Evolutionary conservation across 2,113 vertebrate genomes (phyloP).

Genomic region (Brachirus orientalis): DNA sequence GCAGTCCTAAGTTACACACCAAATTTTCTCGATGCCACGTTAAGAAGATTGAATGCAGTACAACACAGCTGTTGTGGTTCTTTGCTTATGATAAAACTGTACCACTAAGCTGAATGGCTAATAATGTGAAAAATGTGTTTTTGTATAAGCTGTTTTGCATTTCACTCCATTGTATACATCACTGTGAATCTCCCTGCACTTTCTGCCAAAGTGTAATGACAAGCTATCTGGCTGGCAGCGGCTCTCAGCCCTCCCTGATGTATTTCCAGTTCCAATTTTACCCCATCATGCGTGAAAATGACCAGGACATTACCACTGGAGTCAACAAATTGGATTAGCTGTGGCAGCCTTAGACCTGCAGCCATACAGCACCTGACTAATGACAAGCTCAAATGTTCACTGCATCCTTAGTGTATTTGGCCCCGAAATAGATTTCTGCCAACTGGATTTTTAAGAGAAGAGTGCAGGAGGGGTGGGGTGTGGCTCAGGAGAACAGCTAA

Average conservation of each 20-base stretch:
- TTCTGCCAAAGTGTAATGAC: neutral
- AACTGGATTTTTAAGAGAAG: constrained; percentile 14
- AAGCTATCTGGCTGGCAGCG: too few species aligned
- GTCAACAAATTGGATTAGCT: constrained; percentile 31
- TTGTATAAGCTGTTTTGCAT: neutral
- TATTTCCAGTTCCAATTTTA: neutral
- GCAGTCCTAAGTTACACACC: constrained; percentile 16
- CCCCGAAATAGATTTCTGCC: constrained; percentile 36
- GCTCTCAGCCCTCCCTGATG: neutral
- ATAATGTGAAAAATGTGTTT: constrained; percentile 2
- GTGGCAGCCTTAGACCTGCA: constrained; percentile 32
- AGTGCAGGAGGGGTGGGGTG: constrained; percentile 6
- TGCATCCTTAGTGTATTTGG: constrained; percentile 8
- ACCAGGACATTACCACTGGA: constrained; percentile 16
- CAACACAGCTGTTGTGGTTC: neutral
- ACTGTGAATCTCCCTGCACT: too few species aligned
- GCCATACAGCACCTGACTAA: constrained; percentile 35
- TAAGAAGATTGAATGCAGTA: neutral
- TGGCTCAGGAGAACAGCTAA: constrained; percentile 10
- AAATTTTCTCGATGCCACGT: neutral
- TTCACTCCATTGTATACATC: constrained; percentile 7
- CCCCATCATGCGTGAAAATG: constrained; percentile 9
- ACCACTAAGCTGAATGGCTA: neutral
- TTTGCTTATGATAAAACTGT: too few species aligned
- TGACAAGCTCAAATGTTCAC: constrained; percentile 8